A percentile compares a stretch with the other conserved stretches of the same genome.
Conservation (phyloP, 1,140 invertebrate species). For the Drosophila sechellia region DNA sequence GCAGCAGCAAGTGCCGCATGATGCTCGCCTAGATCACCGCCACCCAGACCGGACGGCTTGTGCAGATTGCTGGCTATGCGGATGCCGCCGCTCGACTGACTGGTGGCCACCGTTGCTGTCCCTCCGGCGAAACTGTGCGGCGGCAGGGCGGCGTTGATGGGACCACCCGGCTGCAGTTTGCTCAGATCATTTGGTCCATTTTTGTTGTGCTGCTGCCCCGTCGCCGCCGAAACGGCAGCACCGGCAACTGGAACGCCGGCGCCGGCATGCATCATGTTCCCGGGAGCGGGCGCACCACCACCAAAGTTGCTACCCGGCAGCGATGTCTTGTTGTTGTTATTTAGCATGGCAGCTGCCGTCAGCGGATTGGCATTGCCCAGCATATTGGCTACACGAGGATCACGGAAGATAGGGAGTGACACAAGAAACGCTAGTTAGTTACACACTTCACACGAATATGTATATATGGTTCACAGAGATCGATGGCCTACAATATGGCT, state of each 20-base stretch:
- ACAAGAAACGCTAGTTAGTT: conserved; percentile 41
- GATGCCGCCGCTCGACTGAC: conserved; percentile 63
- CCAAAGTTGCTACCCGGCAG: conserved; percentile 44
- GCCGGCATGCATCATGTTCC: conserved; percentile 25
- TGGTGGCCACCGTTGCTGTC: not conserved
- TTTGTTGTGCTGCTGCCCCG: conserved; percentile 53
- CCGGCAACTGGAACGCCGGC: conserved; percentile 10
- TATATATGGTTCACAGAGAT: not conserved
- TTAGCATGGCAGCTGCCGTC: conserved; percentile 67
- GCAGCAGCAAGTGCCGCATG: conserved; percentile 62
- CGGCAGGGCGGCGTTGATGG: conserved; percentile 34
- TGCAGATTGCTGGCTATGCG: conserved; percentile 82
- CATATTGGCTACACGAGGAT: conserved; percentile 48
- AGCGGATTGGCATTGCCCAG: conserved; percentile 60
- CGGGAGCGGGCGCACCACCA: conserved; percentile 6
- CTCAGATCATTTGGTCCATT: conserved; percentile 65
- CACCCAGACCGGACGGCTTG: conserved; percentile 48
- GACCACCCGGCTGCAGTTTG: conserved; percentile 24
- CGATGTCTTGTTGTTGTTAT: conserved; percentile 71
- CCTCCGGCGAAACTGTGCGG: conserved; percentile 27
- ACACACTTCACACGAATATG: conserved; percentile 1
- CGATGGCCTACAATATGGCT: not conserved
- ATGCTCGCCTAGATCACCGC: conserved; percentile 63
- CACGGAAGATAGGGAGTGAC: not conserved
- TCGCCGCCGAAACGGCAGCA: conserved; percentile 15